Conservation (phyloP, 1,140 invertebrate genomes). For the Drosophila bifasciata region DNA sequence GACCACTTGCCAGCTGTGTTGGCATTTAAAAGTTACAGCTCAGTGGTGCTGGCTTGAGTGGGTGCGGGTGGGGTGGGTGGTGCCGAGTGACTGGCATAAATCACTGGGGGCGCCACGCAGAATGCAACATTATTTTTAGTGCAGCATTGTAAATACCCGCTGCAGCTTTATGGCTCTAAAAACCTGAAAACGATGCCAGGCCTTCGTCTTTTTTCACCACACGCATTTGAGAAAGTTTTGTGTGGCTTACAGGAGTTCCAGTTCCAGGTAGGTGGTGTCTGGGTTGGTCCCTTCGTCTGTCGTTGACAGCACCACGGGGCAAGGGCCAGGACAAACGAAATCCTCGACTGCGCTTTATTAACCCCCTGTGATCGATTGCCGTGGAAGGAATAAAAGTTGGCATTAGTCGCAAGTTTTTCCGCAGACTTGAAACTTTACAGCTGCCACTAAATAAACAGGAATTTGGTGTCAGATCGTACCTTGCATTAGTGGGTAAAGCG, state of each 20-base stretch:
- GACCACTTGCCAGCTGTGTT: no score
- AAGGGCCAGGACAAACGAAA: neutral
- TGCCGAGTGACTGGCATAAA: slow-evolving; percentile 33
- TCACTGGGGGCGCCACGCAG: slow-evolving; percentile 8
- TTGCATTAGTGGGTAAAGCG: no score
- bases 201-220: slow-evolving; percentile 22
- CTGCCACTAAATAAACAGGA: neutral
- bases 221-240: slow-evolving; percentile 28
- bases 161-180: slow-evolving; percentile 27
- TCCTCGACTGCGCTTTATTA: slow-evolving; percentile 12
- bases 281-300: neutral
- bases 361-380: slow-evolving; percentile 8
- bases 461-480: neutral
- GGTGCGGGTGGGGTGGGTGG: neutral
- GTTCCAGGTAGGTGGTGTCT: slow-evolving; percentile 21
- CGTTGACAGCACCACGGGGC: no score
- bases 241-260: slow-evolving; percentile 3
- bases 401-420: no score
- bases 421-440: slow-evolving; percentile 4
- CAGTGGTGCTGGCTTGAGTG: no score
- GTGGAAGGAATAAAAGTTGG: neutral
- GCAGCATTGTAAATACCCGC: slow-evolving; percentile 11
- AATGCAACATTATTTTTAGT: slow-evolving; percentile 26
- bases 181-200: slow-evolving; percentile 24
- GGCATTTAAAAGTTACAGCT: no score